Conservation (phyloP, 2,797 vertebrate species). For the Scolopax bukidnonensis region DNA sequence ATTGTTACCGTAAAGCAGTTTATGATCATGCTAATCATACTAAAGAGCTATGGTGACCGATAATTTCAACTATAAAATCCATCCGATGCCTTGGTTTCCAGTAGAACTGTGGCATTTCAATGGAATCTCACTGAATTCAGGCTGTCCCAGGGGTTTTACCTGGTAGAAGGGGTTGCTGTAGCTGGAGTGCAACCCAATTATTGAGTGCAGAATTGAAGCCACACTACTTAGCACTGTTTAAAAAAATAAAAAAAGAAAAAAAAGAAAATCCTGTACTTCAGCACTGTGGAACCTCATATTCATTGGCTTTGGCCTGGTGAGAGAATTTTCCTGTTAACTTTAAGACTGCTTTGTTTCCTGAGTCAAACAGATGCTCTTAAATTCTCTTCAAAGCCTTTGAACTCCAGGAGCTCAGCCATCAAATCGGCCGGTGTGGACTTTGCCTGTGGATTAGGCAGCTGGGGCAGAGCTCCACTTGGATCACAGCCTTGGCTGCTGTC, state of each 20-base stretch:
- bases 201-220: neutral
- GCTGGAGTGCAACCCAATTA: neutral
- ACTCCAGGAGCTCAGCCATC: neutral
- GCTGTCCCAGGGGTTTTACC: neutral
- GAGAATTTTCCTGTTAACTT: constrained; percentile 1
- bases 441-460: constrained; percentile 6
- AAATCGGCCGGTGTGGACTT: neutral
- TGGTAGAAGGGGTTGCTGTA: neutral
- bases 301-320: neutral
- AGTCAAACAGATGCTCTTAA: neutral
- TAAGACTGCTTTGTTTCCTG: neutral
- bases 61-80: neutral
- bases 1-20: neutral
- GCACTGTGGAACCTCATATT: neutral
- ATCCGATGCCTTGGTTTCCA: neutral
- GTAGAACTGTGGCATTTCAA: neutral
- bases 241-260: neutral
- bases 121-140: neutral
- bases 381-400: constrained; percentile 26
- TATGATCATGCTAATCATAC: accelerated
- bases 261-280: neutral
- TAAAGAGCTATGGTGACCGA: neutral
- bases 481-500: neutral
- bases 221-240: neutral
- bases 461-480: constrained; percentile 36